Evolutionary conservation across 2,113 vertebrate genomes (phyloP), one percentile per base, ranked within the genome.

Genomic region (Pampusana beccarii): DNA sequence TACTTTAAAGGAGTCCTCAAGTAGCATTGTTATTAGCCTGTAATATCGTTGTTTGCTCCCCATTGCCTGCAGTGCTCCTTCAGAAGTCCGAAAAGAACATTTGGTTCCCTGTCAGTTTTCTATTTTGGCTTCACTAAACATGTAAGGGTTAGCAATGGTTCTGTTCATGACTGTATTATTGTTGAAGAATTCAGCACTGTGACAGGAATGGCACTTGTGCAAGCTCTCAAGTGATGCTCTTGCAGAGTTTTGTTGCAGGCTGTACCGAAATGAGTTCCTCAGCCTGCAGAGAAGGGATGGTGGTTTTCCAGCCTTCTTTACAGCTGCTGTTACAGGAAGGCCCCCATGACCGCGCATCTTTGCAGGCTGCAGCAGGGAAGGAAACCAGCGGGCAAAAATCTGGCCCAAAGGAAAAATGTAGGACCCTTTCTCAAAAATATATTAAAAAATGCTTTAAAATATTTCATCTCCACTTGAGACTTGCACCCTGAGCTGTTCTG

Each of bases 1-100:
- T 93, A 88, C 72, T 84, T 93, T 69, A 77, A 91, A 90, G 36
- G 69, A 80, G 69, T 78, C 86, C 82, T 95, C 56, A 50, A 96
- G 88, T 53, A 80, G 56, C 48, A 16, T 29, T 86, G 33, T 84
- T 94, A 88, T 87, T 80, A 86, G 88, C 48, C 69, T 60, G 56
- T n/a, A 65, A 91, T 94, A 60, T 67, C 92, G 69, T 72, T 91
- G 38, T 81, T 96, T 84, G 29, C 34, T 91, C 75, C 60, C 42
- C 57, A 9, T 81, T 81, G 80, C 91, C 83, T 78, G 56, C 33
- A 81, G 75, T 33, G 14, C 29, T 80, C 46, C 84, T 66, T 86
- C 51, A 60, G 72, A 86, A 48, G 34, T 62, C 72, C 71, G 72
- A 78, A 92, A 92, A 81, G 46, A 91, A 36, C 60, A 60, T 58